Evolutionary conservation across 2,888 invertebrate species (phyloP), one percentile per base, ranked within the genome.

Genomic region (Plebejus melissa): DNA sequence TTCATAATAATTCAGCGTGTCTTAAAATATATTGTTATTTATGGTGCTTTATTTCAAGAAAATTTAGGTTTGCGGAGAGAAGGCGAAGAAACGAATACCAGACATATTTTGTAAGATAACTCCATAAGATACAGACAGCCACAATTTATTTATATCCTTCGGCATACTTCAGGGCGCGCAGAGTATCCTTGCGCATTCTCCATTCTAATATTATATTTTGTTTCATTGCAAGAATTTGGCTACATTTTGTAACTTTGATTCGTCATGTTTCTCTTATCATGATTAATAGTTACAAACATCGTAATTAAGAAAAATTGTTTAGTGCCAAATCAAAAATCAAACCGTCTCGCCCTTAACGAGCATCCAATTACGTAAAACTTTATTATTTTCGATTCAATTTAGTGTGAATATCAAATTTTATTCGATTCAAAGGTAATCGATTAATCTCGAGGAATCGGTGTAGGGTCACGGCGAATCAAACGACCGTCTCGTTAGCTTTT

Each of bases 81-180:
- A 54, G 54, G 46, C 54, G 46, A 54, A 54, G 72, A 79, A 80
- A 80, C 80, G 82, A 82, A 84, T 85, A 83, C 79, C 80, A 80
- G 80, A 82, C 81, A 82, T 83, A 85, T 86, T 86, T 83, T 72
- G 82, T 81, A 80, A 86, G 85, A 88, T 87, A 86, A 86, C 86
- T 86, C 83, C 82, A 81, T 81, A 82, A 84, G 83, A 86, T 84
- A 84, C 81, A 82, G 85, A 84, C 85, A 82, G 83, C 78, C 80
- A 81, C 79, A 78, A 82, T 85, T 85, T 89, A 89, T 90, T 89
- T 89, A 88, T 89, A 88, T 86, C 81, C 83, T 83, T 83, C 82
- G 54, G 50, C 50, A 72, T 86, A 85, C 81, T 86, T 85, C 84
- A 85, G 82, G 83, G 84, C 80, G 86, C 87, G 86, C 86, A 83